Percentiles rank a stretch among this genome's conserved stretches.
Evolutionary conservation across 1,140 invertebrate genomes (phyloP).

Genomic region (Lerema accius): DNA sequence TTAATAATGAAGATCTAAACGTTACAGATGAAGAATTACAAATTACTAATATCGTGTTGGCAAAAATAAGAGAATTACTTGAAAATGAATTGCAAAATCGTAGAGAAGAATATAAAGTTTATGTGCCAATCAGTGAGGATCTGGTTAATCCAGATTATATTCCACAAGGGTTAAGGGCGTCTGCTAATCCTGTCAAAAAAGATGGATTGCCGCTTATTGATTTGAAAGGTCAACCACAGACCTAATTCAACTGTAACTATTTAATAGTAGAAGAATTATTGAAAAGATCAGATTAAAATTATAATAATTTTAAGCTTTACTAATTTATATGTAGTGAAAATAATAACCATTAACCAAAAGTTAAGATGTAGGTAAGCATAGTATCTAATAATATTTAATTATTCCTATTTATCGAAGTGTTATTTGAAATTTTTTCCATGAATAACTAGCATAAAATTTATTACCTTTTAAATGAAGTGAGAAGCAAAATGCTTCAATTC

Average conservation of each 20-base stretch:
- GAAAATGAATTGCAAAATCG: constrained; percentile 12
- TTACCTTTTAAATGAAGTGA: no score
- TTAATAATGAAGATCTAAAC: constrained; percentile 21
- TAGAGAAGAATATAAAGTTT: constrained; percentile 27
- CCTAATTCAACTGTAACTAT: background rate
- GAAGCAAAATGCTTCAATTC: no score
- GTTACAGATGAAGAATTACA: constrained; percentile 27
- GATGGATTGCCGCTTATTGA: constrained; percentile 38
- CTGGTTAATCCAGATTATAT: constrained; percentile 31
- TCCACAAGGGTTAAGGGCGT: constrained; percentile 6
- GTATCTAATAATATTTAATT: no score
- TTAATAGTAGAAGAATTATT: no score
- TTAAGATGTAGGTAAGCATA: no score
- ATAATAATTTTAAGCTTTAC: no score
- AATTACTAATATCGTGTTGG: constrained; percentile 25
- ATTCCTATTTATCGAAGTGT: no score
- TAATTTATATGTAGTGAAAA: no score
- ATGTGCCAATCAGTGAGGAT: constrained; percentile 45
- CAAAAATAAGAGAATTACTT: constrained; percentile 35
- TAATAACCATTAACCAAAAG: no score
- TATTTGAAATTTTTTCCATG: no score
- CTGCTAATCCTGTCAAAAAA: constrained; percentile 15
- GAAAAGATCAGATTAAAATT: no score
- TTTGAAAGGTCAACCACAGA: constrained; percentile 10
- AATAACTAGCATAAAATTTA: no score